phyloP scores from a whole-genome alignment of 2,797 vertebrate species.

The Serranus cabrilla region DNA sequence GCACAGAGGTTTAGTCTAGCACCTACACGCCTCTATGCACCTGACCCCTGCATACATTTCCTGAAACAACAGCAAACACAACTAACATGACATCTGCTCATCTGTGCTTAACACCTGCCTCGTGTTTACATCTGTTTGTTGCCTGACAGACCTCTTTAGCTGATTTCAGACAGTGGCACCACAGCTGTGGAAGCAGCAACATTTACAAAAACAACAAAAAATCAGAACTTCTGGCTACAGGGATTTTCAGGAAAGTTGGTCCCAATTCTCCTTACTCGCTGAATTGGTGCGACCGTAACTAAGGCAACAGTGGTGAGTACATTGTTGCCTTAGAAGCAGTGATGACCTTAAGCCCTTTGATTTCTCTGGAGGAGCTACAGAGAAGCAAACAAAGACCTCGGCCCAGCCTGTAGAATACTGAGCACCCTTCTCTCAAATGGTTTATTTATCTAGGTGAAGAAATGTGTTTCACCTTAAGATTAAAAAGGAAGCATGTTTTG shows the following conservation, averaged over 20 bases:
- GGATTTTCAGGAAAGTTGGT: constrained; percentile 39
- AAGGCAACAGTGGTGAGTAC: constrained; percentile 49
- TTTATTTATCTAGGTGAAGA: constrained; percentile 3
- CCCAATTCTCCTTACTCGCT: constrained; percentile 25
- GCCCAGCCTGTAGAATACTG: constrained; percentile 29
- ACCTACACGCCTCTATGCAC: not conserved
- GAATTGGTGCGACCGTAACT: constrained; percentile 48
- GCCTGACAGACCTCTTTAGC: constrained; percentile 5
- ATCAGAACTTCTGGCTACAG: constrained; percentile 4
- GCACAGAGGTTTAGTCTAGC: not conserved
- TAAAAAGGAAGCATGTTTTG: not conserved
- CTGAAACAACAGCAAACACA: not conserved
- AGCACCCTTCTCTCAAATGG: constrained; percentile 13
- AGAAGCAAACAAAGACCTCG: constrained; percentile 38
- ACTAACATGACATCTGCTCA: constrained; percentile 17
- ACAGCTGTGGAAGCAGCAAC: constrained; percentile 8
- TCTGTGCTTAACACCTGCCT: not conserved
- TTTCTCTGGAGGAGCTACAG: constrained; percentile 46
- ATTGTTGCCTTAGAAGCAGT: constrained; percentile 41
- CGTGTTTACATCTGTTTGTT: constrained; percentile 13
- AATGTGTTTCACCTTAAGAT: constrained; percentile 4
- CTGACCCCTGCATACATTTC: constrained; percentile 17
- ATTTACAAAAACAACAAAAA: constrained; percentile 10
- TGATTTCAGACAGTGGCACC: constrained; percentile 14
- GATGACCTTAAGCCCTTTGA: constrained; percentile 67